Evolutionary conservation across 1,140 invertebrate species (phyloP).

Genomic region (Bursaphelenchus mucronatus): DNA sequence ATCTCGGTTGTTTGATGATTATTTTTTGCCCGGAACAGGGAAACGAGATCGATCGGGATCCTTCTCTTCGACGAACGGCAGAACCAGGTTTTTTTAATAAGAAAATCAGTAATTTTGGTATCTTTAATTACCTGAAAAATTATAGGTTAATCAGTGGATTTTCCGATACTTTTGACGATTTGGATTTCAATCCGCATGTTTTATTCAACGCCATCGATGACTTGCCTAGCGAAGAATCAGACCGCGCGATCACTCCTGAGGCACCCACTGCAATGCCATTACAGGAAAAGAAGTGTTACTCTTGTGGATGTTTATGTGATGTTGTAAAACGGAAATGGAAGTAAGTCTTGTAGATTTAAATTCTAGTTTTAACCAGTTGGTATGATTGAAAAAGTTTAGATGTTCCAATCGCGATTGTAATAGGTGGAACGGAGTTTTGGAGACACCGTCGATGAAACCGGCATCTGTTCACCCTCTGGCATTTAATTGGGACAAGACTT

Average conservation of each 20-base stretch:
- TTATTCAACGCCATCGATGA: slow-evolving; percentile 40
- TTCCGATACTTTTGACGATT: slow-evolving; percentile 38
- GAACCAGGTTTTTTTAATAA: slow-evolving; percentile 4
- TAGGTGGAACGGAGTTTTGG: slow-evolving; percentile 28
- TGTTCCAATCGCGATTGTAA: slow-evolving; percentile 31
- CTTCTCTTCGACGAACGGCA: slow-evolving; percentile 22
- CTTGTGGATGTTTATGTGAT: slow-evolving; percentile 28
- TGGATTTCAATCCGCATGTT: slow-evolving; percentile 36
- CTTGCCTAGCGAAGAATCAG: slow-evolving; percentile 34
- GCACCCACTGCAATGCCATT: slow-evolving; percentile 20
- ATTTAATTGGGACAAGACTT: slow-evolving; percentile 12
- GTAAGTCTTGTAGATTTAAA: slow-evolving; percentile 16
- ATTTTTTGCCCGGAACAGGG: slow-evolving; percentile 14
- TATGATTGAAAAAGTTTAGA: slow-evolving; percentile 8
- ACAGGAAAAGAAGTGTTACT: slow-evolving; percentile 24
- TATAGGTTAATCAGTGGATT: slow-evolving; percentile 28
- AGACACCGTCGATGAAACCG: slow-evolving; percentile 7
- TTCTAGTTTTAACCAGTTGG: background rate
- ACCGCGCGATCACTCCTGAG: slow-evolving; percentile 34
- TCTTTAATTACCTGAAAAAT: background rate
- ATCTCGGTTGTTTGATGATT: slow-evolving; percentile 19
- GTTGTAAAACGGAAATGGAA: slow-evolving; percentile 31
- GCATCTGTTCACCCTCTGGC: slow-evolving; percentile 5
- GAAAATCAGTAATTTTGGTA: background rate
- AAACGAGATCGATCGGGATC: slow-evolving; percentile 34